phyloP scores from a whole-genome alignment of 2,888 invertebrate species.

The Elmis aenea region DNA sequence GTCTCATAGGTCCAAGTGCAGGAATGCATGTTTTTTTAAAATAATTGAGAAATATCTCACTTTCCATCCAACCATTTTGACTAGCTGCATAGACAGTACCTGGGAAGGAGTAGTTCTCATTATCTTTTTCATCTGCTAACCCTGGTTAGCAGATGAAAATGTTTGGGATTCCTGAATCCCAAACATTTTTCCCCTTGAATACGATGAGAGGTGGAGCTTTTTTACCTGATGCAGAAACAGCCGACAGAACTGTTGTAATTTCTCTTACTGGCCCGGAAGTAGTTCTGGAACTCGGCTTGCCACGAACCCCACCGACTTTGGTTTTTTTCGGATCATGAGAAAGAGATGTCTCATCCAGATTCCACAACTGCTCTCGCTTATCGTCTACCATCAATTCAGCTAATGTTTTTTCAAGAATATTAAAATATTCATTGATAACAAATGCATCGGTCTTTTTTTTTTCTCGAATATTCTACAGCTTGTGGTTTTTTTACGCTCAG shows the following conservation, averaged over 20 bases:
- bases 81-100: conserved; percentile 1
- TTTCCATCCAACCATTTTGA: conserved; percentile 6
- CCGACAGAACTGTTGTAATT: conserved; percentile 1
- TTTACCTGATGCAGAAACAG: not conserved
- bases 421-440: conserved; percentile 13
- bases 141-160: too few species aligned
- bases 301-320: conserved; percentile 4
- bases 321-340: not conserved
- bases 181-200: conserved; percentile 6
- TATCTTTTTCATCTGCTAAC: too few species aligned
- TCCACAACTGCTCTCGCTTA: too few species aligned
- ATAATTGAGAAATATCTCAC: conserved; percentile 4
- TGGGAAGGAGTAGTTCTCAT: not conserved
- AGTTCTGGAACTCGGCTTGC: conserved; percentile 1
- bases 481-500: conserved; percentile 25
- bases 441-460: conserved; percentile 1
- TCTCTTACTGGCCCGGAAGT: not conserved
- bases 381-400: not conserved
- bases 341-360: too few species aligned
- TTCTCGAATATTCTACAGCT: conserved; percentile 13
- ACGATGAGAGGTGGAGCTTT: conserved; percentile 2
- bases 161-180: too few species aligned
- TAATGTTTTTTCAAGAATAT: conserved; percentile 4
- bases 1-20: conserved; percentile 1
- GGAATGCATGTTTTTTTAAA: conserved; percentile 3